Base-by-base conservation (phyloP, 2,113 vertebrate genomes). In the Phylloscopus trochiloides region DNA sequence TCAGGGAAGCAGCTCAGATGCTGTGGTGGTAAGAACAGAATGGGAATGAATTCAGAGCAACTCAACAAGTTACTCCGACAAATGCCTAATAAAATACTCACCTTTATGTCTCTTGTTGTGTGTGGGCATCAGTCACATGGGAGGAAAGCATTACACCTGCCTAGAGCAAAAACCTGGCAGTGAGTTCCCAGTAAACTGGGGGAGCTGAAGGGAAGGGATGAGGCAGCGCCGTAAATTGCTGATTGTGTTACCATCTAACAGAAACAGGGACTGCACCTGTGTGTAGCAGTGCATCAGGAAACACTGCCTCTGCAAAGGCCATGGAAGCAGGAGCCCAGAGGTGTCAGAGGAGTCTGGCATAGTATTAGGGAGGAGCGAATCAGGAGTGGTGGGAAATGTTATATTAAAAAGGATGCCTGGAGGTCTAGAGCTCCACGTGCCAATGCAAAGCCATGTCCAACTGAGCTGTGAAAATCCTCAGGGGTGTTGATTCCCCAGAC, bases 1-100 rank as follows among this genome's bases (percentile, higher is more conserved):
- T 75, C 74, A 63, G 5, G 34, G 58, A 93, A 88, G 58, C 42
- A 90, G 58, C 82, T 93, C 62, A 90, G 71, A 96, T 90, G 85
- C 71, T 34, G 74, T 38, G 71, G 62, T 70, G 94, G 57, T 94
- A 86, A 63, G 84, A 94, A 90, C 70, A 85, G 81, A 88, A 52
- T 21, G 79, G 38, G 50, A 86, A 88, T 13, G 28, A 88, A 32
- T 67, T 82, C 65, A 93, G 81, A 92, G 66, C 48, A 57, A 51
- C 57, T 32, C 74, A 65, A 68, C 38, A 45, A 75, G 52, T 17
- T 91, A 28, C 24, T 87, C n/a, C 89, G 82, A 31, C 68, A 89
- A 77, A 52, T 2, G 8, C 29, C 40, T 67, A 65, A 82, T 55
- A 52, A 96, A 81, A 72, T 38, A 70, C 29, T 29, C 67, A 82